Evolutionary conservation across 2,113 vertebrate genomes (phyloP), one percentile per base, ranked within the genome.

Genomic region (Anser brachyrhynchus): DNA sequence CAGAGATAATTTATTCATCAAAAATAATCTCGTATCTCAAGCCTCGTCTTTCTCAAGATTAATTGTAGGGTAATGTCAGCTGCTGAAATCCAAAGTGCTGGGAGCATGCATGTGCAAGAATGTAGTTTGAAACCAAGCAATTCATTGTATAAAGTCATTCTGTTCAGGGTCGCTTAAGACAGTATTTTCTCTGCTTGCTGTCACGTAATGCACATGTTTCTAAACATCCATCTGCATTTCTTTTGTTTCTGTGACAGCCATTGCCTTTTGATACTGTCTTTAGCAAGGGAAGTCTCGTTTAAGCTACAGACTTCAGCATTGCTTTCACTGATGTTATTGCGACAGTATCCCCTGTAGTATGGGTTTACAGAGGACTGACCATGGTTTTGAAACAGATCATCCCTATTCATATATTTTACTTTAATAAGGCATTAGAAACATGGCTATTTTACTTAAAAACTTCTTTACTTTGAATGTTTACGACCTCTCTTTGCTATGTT

Each of bases 201-300:
- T 79, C 51, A 84, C 44, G 39, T 70, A 61, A 51, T 85, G 35
- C 66, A 67, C 5, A 1, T 43, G 25, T 83, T 90, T 93, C 79
- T 58, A 83, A 88, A 70, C 44, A 92, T 70, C 71, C 23, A 31
- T 92, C 66, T 92, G 58, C 25, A 23, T 96, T 96, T 94, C 64
- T 93, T 72, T 79, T 81, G 29, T 91, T 82, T 87, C 82, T 88
- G 37, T 91, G 84, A 44, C 51, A 82, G 66, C 87, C 58, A 33
- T 37, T 84, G 84, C 44, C 31, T 91, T 92, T 77, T 83, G 79
- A 37, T 67, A 64, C 51, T 84, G 71, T 74, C 41, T 52, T 90
- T 54, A 41, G 37, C 61, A 85, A 41, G 23, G 11, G 33, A 83
- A 77, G 74, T 43, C 35, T 46, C 37, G 33, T 88, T 77, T 84